Conservation (phyloP, 2,113 vertebrate species). For the Trogon melanurus region DNA sequence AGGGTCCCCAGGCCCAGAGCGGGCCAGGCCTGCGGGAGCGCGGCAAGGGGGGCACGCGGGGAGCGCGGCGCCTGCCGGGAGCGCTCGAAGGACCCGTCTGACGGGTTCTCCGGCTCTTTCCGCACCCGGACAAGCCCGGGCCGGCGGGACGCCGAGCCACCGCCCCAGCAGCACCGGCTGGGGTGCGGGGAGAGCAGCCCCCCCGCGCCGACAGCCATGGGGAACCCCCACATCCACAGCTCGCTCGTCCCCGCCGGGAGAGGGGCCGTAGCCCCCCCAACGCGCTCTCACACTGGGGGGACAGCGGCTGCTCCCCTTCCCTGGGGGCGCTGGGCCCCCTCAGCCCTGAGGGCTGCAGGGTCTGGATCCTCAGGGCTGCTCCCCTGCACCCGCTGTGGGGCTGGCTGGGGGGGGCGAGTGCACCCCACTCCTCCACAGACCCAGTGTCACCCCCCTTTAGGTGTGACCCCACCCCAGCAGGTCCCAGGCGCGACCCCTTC, state of each 20-base stretch:
- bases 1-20: background rate
- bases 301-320: background rate
- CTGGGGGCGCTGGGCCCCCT: accelerated
- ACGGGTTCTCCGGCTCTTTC: conserved; percentile 20
- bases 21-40: background rate
- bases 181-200: background rate
- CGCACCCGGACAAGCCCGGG: conserved; percentile 54
- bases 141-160: conserved; percentile 21
- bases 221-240: background rate
- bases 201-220: accelerated
- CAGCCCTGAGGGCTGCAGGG: accelerated
- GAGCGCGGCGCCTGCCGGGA: background rate
- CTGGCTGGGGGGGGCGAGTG: background rate
- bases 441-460: background rate
- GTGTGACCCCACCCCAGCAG: accelerated
- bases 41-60: background rate
- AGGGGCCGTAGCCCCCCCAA: background rate
- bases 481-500: background rate
- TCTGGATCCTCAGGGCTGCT: background rate
- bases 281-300: accelerated
- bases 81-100: background rate
- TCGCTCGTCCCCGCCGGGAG: background rate
- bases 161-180: background rate
- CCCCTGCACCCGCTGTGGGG: background rate
- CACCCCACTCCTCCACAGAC: background rate